Evolutionary conservation across 2,888 invertebrate species (phyloP).

Genomic region (Entomobrya proxima): DNA sequence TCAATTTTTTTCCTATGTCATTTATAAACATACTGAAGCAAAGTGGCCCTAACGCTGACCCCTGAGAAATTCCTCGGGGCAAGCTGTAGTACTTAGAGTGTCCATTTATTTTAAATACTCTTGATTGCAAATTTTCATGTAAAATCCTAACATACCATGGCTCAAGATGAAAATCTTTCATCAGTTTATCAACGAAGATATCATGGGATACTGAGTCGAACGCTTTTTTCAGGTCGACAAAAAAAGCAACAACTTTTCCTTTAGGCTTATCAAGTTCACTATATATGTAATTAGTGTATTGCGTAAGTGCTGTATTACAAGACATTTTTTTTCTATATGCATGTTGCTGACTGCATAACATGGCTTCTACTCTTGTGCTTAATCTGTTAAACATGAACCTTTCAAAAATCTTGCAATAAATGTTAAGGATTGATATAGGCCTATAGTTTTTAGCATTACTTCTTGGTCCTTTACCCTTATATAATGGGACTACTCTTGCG

Average conservation of each 20-base stretch:
- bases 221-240: neutral
- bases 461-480: neutral
- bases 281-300: neutral
- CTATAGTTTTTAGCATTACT: neutral
- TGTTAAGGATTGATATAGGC: neutral
- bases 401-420: no score
- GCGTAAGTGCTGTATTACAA: neutral
- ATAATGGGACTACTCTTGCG: neutral
- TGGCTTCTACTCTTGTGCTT: neutral
- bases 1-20: neutral
- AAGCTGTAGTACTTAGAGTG: neutral
- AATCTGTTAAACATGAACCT: neutral
- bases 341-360: neutral
- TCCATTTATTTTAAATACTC: constrained; percentile 12
- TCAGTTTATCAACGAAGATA: constrained; percentile 67
- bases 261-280: neutral
- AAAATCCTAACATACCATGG: constrained; percentile 10
- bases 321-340: neutral
- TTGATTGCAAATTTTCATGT: neutral
- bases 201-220: constrained; percentile 64
- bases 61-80: constrained; percentile 46
- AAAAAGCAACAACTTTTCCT: neutral
- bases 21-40: constrained; percentile 48
- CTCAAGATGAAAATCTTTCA: constrained; percentile 3
- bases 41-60: constrained; percentile 37